Percentiles rank a stretch among this genome's conserved stretches.
Conservation (phyloP, 2,113 vertebrate genomes). For the Melanostigma gelatinosum region DNA sequence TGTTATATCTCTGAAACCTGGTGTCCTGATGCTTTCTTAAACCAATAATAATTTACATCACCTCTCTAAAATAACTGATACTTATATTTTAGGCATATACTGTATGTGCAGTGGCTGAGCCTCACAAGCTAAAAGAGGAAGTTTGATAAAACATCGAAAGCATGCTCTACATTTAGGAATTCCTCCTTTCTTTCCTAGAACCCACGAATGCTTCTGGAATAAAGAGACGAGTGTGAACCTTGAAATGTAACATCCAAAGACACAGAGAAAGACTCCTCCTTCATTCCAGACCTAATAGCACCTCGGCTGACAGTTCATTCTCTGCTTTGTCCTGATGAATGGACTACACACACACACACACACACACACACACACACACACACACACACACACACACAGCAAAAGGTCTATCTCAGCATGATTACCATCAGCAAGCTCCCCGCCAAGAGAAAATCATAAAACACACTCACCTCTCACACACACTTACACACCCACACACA, state of each 20-base stretch:
- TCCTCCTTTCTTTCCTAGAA: neutral
- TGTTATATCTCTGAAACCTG: neutral
- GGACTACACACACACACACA: slow-evolving; percentile 13
- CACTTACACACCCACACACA: neutral
- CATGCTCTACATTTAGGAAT: neutral
- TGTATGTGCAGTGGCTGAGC: neutral
- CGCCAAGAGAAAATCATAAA: slow-evolving; percentile 56
- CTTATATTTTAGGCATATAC: neutral
- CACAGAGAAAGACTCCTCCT: slow-evolving; percentile 7
- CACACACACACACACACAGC: too few relatives aligned
- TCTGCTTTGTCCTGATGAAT: slow-evolving; percentile 44
- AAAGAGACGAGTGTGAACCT: neutral
- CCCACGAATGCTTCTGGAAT: neutral
- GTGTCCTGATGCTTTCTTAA: neutral
- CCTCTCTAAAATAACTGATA: neutral
- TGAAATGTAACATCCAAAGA: slow-evolving; percentile 31
- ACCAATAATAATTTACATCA: neutral
- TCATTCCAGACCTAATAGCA: slow-evolving; percentile 40
- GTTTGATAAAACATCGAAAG: neutral
- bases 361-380: slow-evolving; percentile 23
- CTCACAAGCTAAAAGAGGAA: neutral
- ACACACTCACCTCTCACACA: slow-evolving; percentile 27
- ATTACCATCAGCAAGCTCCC: slow-evolving; percentile 58
- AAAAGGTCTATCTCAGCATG: slow-evolving; percentile 46
- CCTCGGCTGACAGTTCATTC: slow-evolving; percentile 56